Base-by-base conservation (phyloP, 2,113 vertebrate species). In the Asarcornis scutulata region DNA sequence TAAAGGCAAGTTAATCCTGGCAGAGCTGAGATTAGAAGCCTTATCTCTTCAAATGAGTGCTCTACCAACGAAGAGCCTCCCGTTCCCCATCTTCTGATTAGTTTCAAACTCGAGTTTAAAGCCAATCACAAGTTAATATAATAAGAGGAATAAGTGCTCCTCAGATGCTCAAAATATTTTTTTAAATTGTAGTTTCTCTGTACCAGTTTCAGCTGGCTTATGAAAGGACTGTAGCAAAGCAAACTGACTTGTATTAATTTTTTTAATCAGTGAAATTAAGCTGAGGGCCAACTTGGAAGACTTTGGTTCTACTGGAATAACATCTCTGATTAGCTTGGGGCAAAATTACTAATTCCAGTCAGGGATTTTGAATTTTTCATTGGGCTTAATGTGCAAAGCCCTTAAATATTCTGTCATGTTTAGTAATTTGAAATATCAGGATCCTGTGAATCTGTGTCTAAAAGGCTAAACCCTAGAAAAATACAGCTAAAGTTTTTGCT, bases 401-500 rank as follows among this genome's bases (percentile, higher is more conserved):
- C 64, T 94, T 96, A 91, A 95, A 97, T 97, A 94, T 92, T 96
- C 88, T 95, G 93, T 96, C 88, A 71, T 63, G 42, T 89, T 94
- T 92, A 60, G 78, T 90, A 83, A 88, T 80, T 75, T 71, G 91
- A 95, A 91, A 83, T 88, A 91, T 80, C 48, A n/a, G 42, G 52
- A 77, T 64, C 40, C 40, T 66, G 25, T 74, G 88, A 89, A 80
- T 91, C 50, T 89, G 38, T 64, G 25, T 85, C 81, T 91, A 44
- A 91, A 93, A 89, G 82, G 46, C 86, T 95, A 93, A 95, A 90
- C 20, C 20, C 50, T 60, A 72, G 40, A 75, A 86, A 95, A 93
- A 85, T 76, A 91, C 44, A 38, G 71, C 69, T 75, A 0, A 92
- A 87, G 73, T 84, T 93, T 86, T 94, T 82, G 15, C 62, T 75